phyloP scores from a whole-genome alignment of 2,888 invertebrate species.

The Chaetogeoica ovagalla region DNA sequence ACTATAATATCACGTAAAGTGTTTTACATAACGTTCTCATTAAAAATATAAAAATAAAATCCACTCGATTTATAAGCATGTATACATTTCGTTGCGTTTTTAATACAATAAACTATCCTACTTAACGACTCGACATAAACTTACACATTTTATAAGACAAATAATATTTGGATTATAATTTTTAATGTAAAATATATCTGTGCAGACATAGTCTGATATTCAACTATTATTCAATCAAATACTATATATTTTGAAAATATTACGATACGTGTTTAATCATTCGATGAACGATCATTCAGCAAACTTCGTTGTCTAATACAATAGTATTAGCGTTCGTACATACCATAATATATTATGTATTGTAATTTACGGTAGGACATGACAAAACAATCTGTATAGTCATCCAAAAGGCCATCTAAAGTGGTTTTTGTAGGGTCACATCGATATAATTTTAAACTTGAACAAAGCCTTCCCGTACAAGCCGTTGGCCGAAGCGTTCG shows the following conservation, averaged over 20 bases:
- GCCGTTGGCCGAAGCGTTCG: neutral
- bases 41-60: too few relatives aligned
- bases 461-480: neutral
- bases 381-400: conserved; percentile 9
- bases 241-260: neutral
- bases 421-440: conserved; percentile 34
- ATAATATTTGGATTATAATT: too few relatives aligned
- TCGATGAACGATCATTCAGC: neutral
- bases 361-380: neutral
- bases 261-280: neutral
- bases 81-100: too few relatives aligned
- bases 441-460: neutral
- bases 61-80: too few relatives aligned
- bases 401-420: conserved; percentile 32
- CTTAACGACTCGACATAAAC: too few relatives aligned
- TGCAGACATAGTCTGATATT: too few relatives aligned
- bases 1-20: too few relatives aligned
- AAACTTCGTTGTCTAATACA: neutral
- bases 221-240: too few relatives aligned
- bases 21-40: too few relatives aligned
- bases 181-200: too few relatives aligned
- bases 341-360: neutral
- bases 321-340: neutral
- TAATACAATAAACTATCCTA: too few relatives aligned
- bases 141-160: too few relatives aligned